Evolutionary conservation across 1,140 invertebrate species (phyloP).

Genomic region (Oreohelix idahoensis): DNA sequence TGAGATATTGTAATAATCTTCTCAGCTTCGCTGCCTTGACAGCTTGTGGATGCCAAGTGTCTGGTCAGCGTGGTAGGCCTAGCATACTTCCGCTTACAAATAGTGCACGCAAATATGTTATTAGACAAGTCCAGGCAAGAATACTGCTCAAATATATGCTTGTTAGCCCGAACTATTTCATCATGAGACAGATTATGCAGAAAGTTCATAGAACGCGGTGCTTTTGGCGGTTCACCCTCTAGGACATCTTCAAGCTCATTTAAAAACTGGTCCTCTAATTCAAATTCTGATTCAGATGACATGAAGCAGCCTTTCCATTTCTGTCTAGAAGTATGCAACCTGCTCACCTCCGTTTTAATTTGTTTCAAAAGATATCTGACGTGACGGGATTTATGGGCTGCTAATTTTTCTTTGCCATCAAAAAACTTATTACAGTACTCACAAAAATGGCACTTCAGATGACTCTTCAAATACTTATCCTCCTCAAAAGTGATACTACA

Average conservation of each 20-base stretch:
- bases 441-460: slow-evolving; percentile 33
- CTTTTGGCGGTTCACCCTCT: slow-evolving; percentile 21
- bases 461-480: slow-evolving; percentile 24
- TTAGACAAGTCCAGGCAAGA: slow-evolving; percentile 30
- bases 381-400: slow-evolving; percentile 11
- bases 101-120: slow-evolving; percentile 39
- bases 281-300: slow-evolving; percentile 28
- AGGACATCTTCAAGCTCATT: slow-evolving; percentile 36
- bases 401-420: slow-evolving; percentile 17
- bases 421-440: slow-evolving; percentile 38
- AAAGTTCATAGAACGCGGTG: slow-evolving; percentile 15
- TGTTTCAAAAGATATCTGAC: neutral
- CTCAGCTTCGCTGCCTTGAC: neutral
- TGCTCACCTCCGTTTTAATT: slow-evolving; percentile 22
- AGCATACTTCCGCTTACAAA: slow-evolving; percentile 39
- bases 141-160: slow-evolving; percentile 36
- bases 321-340: neutral
- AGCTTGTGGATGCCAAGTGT: slow-evolving; percentile 29
- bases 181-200: slow-evolving; percentile 32
- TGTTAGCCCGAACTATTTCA: slow-evolving; percentile 36
- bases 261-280: slow-evolving; percentile 32
- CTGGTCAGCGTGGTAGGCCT: slow-evolving; percentile 35
- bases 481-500: slow-evolving; percentile 8
- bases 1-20: slow-evolving; percentile 40
- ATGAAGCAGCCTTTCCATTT: neutral